Evolutionary conservation across 2,888 invertebrate species (phyloP).

Genomic region (Melanostoma scalare): DNA sequence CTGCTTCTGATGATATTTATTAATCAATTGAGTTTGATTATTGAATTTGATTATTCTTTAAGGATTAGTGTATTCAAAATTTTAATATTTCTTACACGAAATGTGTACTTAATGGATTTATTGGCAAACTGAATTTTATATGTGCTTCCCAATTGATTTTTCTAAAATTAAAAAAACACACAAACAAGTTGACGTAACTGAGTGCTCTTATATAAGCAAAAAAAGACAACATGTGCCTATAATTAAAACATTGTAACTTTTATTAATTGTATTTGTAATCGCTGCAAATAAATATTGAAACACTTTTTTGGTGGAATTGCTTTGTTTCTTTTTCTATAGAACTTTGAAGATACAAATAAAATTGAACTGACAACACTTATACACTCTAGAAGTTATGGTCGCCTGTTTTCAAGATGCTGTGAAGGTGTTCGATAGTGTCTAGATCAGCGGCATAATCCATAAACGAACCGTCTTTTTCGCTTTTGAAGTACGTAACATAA

Average conservation of each 20-base stretch:
- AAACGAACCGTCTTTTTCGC: too few relatives aligned
- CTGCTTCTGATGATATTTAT: slow-evolving; percentile 42
- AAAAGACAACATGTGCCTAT: slow-evolving; percentile 60
- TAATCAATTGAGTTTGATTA: slow-evolving; percentile 7
- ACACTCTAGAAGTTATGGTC: neutral
- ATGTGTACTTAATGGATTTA: slow-evolving; percentile 51
- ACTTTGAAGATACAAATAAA: slow-evolving; percentile 1
- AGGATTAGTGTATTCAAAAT: slow-evolving; percentile 27
- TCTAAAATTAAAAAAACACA: slow-evolving; percentile 14
- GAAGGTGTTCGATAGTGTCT: too few relatives aligned
- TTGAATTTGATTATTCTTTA: slow-evolving; percentile 1
- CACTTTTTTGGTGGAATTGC: slow-evolving; percentile 47
- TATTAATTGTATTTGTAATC: slow-evolving; percentile 29
- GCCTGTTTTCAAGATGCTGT: too few relatives aligned
- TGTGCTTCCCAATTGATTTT: slow-evolving; percentile 41
- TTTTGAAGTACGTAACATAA: too few relatives aligned
- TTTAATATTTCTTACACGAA: slow-evolving; percentile 25
- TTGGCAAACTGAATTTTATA: slow-evolving; percentile 13
- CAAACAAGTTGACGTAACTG: slow-evolving; percentile 22
- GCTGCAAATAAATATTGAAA: slow-evolving; percentile 51
- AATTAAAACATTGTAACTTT: slow-evolving; percentile 32
- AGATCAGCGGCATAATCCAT: too few relatives aligned
- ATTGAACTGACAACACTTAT: slow-evolving; percentile 16
- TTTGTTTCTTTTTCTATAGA: neutral
- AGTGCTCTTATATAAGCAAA: slow-evolving; percentile 47